Evolutionary conservation across 2,113 vertebrate genomes (phyloP).

Genomic region (Podarcis raffonei): DNA sequence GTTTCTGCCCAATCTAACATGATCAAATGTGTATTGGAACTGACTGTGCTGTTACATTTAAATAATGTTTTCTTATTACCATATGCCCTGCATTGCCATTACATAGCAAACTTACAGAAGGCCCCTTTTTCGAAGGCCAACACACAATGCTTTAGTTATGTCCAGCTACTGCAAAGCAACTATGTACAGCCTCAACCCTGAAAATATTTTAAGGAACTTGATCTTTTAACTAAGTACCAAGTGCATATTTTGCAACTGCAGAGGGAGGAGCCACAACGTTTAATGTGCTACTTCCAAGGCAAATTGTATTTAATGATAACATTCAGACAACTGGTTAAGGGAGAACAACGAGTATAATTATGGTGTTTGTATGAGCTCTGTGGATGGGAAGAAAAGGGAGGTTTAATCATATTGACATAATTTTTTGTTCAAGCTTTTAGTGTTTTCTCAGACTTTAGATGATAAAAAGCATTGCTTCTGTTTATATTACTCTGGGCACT

Average conservation of each 20-base stretch:
- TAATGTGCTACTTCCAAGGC: neutral
- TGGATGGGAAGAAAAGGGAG: slow-evolving; percentile 32
- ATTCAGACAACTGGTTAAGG: slow-evolving; percentile 17
- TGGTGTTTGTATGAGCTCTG: slow-evolving; percentile 21
- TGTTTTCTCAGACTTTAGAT: slow-evolving; percentile 45
- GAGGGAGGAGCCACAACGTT: neutral
- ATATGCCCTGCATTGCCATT: too few species aligned
- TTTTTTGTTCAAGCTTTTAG: slow-evolving; percentile 56
- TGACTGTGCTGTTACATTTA: too few species aligned
- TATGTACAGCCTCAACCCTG: neutral
- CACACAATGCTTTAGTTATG: neutral
- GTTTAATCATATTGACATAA: slow-evolving; percentile 50
- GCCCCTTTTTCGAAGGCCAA: neutral
- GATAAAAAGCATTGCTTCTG: slow-evolving; percentile 30
- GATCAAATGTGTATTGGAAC: too few species aligned
- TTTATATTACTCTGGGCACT: slow-evolving; percentile 53
- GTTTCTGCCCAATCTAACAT: too few species aligned
- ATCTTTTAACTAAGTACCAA: neutral
- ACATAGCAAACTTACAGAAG: too few species aligned
- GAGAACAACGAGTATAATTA: slow-evolving; percentile 39
- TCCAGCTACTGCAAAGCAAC: neutral
- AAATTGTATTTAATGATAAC: slow-evolving; percentile 34
- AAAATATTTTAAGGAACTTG: neutral
- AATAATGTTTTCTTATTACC: too few species aligned
- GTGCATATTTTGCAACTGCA: slow-evolving; percentile 3